These are phyloP conservation scores for Basileuterus tristriatus DNA, from an alignment of 2,797 vertebrate species.

Conservation along the genomic window DNA sequence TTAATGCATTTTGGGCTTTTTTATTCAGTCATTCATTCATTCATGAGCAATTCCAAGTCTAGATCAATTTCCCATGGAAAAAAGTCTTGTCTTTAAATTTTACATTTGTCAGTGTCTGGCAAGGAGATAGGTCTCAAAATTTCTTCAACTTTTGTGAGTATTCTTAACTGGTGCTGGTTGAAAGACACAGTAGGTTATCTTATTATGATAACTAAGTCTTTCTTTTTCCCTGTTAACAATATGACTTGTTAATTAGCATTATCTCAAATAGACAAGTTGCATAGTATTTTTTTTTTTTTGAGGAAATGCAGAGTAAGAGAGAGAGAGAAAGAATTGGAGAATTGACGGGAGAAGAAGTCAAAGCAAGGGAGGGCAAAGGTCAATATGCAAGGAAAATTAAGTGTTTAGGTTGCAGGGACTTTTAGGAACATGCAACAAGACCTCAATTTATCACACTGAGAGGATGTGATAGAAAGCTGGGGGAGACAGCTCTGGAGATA, in stretches of 20 bases:
- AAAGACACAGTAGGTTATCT: neutral
- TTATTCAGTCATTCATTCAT: neutral
- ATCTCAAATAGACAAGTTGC: neutral
- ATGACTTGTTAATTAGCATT: neutral
- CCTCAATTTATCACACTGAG: neutral
- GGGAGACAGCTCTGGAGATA: neutral
- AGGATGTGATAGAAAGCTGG: neutral
- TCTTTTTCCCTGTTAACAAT: neutral
- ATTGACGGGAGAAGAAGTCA: neutral
- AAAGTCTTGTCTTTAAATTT: neutral
- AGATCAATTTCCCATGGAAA: neutral
- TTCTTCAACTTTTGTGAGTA: neutral
- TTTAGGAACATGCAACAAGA: neutral
- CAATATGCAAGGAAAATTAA: neutral
- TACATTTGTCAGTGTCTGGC: neutral
- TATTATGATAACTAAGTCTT: neutral
- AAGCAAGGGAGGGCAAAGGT: neutral
- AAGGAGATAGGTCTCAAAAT: neutral
- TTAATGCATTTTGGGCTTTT: accelerated
- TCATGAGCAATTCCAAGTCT: neutral
- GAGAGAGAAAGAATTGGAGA: neutral
- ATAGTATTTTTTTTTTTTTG: neutral
- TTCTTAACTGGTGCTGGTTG: neutral
- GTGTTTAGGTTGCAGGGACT: neutral
- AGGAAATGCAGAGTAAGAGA: neutral